Base-by-base conservation (phyloP, 2,113 vertebrate species). In the Paedocypris sp. region DNA sequence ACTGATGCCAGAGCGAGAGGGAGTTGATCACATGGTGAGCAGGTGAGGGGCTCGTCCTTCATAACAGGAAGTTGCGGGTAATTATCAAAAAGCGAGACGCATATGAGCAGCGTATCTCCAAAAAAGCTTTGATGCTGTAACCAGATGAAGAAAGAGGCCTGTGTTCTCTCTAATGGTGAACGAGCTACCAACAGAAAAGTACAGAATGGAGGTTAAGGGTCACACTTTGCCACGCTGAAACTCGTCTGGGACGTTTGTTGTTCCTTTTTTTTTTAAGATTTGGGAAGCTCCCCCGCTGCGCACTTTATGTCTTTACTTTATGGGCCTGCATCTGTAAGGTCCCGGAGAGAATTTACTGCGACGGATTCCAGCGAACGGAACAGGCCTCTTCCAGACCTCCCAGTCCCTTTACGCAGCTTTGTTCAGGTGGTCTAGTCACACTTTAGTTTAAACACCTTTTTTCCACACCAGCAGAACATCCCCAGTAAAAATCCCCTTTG, bases 301-400 rank as follows among this genome's bases (percentile, higher is more conserved):
- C 50, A 48, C 60, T 69, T 62, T 61, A 57, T 51, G 66, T 22
- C 51, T 15, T 52, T 38, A 59, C 76, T 80, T 79, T 74, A 80
- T 57, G 62, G 71, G 75, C 65, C 66, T 18, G 39, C 74, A 62
- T 75, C 68, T 76, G 71, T 61, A 69, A 72, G 78, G 70, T 81
- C 71, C 74, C 64, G 70, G 66, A 52, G 70, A 69, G 71, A 57
- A 71, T 80, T 80, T 80, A 82, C 70, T 62, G 75, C 58, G 39
- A 22, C 15, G 15, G 69, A 81, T 83, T 79, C 77, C 75, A 77
- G 52, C 49, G 62, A 70, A 71, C 79, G 82, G 81, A 80, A 65
- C 70, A 64, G 60, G 63, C 25, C 62, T 67, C 58, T 54, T 62
- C 66, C 69, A 58, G 39, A 76, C 72, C 77, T 79, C 75, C 60